Evolutionary conservation across 2,888 invertebrate species (phyloP).

Genomic region (Tricholauxania praeusta): DNA sequence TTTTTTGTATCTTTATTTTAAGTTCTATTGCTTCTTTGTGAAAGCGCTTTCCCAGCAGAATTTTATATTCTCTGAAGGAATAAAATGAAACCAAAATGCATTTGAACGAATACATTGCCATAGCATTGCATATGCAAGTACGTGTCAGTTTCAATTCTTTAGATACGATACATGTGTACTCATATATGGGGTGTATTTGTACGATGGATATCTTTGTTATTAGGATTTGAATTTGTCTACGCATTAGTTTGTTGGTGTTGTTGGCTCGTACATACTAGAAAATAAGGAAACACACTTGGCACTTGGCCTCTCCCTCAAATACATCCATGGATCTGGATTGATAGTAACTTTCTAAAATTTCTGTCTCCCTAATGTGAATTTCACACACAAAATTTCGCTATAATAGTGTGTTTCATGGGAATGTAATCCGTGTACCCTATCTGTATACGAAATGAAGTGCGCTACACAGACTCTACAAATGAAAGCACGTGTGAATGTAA

Average conservation of each 20-base stretch:
- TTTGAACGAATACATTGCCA: too few relatives aligned
- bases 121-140: too few relatives aligned
- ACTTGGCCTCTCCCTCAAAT: neutral
- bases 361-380: constrained; percentile 25
- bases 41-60: too few relatives aligned
- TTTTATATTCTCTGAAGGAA: too few relatives aligned
- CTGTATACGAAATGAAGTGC: constrained; percentile 13
- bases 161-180: too few relatives aligned
- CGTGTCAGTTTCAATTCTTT: too few relatives aligned
- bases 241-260: constrained; percentile 22
- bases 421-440: constrained; percentile 24
- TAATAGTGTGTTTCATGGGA: constrained; percentile 17
- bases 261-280: neutral
- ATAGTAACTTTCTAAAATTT: constrained; percentile 14
- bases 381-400: constrained; percentile 32
- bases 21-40: too few relatives aligned
- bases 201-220: neutral
- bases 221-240: constrained; percentile 15
- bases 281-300: neutral
- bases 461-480: neutral
- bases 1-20: too few relatives aligned
- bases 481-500: too few relatives aligned
- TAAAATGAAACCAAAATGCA: too few relatives aligned
- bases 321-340: constrained; percentile 23
- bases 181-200: too few relatives aligned